Evolutionary conservation across 2,888 invertebrate genomes (phyloP).

Genomic region (Drosophila meridiana): DNA sequence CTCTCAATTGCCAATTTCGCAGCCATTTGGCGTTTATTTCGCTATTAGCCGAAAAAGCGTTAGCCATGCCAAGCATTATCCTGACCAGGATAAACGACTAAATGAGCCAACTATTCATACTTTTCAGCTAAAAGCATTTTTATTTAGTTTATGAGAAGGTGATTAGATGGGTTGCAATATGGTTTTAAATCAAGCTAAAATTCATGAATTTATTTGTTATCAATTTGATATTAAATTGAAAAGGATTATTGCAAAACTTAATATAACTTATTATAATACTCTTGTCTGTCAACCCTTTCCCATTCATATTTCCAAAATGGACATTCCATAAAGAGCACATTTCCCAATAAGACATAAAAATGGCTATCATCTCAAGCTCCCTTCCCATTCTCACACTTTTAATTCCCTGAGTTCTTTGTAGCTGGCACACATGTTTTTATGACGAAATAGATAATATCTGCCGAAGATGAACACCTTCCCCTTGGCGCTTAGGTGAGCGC

Average conservation of each 20-base stretch:
- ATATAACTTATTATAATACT: no score
- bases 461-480: constrained; percentile 43
- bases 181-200: neutral
- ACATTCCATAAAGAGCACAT: neutral
- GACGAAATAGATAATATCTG: constrained; percentile 43
- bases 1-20: constrained; percentile 49
- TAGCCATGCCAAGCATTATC: neutral
- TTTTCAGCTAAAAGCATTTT: neutral
- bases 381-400: neutral
- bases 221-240: no score
- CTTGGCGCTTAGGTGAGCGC: constrained; percentile 66
- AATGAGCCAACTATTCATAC: constrained; percentile 65
- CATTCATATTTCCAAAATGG: no score
- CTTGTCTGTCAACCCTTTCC: no score
- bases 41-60: constrained; percentile 36
- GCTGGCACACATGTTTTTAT: constrained; percentile 19
- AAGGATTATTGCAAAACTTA: no score
- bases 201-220: neutral
- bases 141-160: neutral
- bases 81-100: constrained; percentile 54
- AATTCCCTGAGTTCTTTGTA: constrained; percentile 53
- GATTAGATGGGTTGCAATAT: neutral
- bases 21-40: constrained; percentile 38
- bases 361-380: neutral
- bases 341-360: neutral